Evolutionary conservation across 53 echinoderm and acorn worm species (phyloP), one percentile per base, ranked within the genome.

Genomic region (Antedon mediterranea): DNA sequence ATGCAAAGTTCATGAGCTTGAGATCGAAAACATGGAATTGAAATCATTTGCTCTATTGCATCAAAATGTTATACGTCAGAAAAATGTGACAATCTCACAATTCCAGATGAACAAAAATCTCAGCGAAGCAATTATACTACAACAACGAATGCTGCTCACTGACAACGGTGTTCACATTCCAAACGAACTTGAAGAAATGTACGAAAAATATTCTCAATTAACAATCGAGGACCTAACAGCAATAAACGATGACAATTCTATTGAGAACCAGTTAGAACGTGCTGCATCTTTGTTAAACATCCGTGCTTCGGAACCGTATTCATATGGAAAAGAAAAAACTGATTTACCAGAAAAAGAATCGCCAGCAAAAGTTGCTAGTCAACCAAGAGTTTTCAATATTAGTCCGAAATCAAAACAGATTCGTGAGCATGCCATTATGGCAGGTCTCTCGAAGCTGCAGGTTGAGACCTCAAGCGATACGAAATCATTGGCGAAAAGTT

Each of bases 1-100:
- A 73, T 98, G 98, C 71, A 98, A 92, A 79, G 98, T 98, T 8
- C 98, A 98, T 77, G 98, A 98, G 71, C 70, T 98, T 72, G 98
- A 98, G 80, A 87, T 98, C 79, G 98, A 98, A 82, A 98, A 95
- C 78, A 92, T 92, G 0, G 97, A 95, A 75, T 70, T 95, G 80
- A 91, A 95, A 80, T 92, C 97, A 29, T 79, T 83, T 73, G 91
- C 91, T 18, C 76, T 95, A 78, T 86, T 95, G 43, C 83, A 92
- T 81, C 87, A 88, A 31, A 92, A 95, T 73, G 80, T 84, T 77
- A 87, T 87, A 26, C 85, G 87, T 30, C 91, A 89, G 81, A 89
- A 89, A 57, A 86, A 95, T 79, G 83, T 80, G 34, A 79, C 92
- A 71, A 87, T 85, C 32, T 74, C 83, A 20, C 83, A 85, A 70